phyloP scores from a whole-genome alignment of 2,797 vertebrate species.

The Leptatherina wallacei region DNA sequence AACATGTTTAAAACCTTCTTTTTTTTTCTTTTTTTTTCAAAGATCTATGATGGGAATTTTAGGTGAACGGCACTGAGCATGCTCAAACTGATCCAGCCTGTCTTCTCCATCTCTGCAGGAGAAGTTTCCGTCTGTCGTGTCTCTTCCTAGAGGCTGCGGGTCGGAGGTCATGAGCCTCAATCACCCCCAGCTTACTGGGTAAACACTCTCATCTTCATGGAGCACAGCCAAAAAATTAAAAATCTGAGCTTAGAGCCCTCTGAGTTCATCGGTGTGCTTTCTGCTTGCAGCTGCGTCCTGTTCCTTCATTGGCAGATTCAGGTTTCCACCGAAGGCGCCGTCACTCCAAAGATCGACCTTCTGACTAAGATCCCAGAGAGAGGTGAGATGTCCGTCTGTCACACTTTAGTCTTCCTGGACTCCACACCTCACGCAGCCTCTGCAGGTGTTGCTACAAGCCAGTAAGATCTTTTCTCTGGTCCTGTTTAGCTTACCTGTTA shows the following conservation, averaged over 20 bases:
- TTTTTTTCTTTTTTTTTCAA: too few relatives aligned
- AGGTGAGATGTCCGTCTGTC: slow-evolving; percentile 78
- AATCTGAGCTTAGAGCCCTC: background rate
- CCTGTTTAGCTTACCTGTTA: too few relatives aligned
- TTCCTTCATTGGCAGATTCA: slow-evolving; percentile 86
- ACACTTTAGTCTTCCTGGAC: too few relatives aligned
- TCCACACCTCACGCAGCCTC: background rate
- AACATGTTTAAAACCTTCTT: too few relatives aligned
- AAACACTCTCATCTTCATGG: slow-evolving; percentile 42
- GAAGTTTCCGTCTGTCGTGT: slow-evolving; percentile 85
- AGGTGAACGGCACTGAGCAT: background rate
- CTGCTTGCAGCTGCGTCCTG: slow-evolving; percentile 47
- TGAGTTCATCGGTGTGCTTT: background rate
- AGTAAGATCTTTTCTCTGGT: too few relatives aligned
- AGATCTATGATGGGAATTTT: too few relatives aligned
- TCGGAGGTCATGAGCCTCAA: slow-evolving; percentile 83
- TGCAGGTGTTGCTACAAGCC: background rate
- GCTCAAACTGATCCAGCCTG: background rate
- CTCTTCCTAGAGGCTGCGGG: slow-evolving; percentile 82
- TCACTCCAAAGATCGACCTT: slow-evolving; percentile 85
- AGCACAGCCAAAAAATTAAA: background rate
- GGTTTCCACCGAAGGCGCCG: slow-evolving; percentile 81
- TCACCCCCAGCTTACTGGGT: slow-evolving; percentile 83
- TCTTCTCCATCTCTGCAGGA: slow-evolving; percentile 72
- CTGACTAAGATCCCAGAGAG: slow-evolving; percentile 85